These are phyloP conservation scores for Melanotus villosus DNA, from an alignment of 2,888 invertebrate genomes.

Conservation along the genomic window DNA sequence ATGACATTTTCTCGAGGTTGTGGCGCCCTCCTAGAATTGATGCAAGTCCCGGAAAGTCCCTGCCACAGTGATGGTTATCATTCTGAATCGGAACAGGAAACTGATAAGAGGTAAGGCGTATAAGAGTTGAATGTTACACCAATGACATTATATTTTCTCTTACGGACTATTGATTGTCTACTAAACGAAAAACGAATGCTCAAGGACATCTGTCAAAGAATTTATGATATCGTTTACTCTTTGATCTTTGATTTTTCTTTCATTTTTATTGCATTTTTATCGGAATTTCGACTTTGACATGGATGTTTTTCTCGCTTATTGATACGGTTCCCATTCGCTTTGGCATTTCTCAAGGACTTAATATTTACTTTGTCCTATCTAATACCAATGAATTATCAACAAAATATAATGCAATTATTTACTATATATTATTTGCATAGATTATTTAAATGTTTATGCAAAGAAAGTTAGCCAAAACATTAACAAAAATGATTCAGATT, in stretches of 20 bases:
- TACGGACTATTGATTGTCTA: constrained; percentile 8
- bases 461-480: no score
- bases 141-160: constrained; percentile 19
- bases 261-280: background rate
- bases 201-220: constrained; percentile 19
- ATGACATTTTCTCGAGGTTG: constrained; percentile 84
- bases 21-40: constrained; percentile 82
- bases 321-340: no score
- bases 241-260: constrained; percentile 1
- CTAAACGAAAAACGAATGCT: constrained; percentile 5
- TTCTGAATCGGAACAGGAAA: constrained; percentile 79
- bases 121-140: constrained; percentile 7
- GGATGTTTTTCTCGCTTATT: no score
- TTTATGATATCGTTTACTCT: background rate
- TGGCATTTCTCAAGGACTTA: no score
- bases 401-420: no score
- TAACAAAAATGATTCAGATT: no score
- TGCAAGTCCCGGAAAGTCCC: constrained; percentile 72
- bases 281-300: no score
- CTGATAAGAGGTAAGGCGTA: constrained; percentile 60
- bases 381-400: no score
- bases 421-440: no score
- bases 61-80: constrained; percentile 87
- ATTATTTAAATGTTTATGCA: no score
- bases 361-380: no score